Percentiles rank a stretch among this genome's conserved stretches.
Conservation (phyloP, 2,888 invertebrate species). For the Drosophila atripex region DNA sequence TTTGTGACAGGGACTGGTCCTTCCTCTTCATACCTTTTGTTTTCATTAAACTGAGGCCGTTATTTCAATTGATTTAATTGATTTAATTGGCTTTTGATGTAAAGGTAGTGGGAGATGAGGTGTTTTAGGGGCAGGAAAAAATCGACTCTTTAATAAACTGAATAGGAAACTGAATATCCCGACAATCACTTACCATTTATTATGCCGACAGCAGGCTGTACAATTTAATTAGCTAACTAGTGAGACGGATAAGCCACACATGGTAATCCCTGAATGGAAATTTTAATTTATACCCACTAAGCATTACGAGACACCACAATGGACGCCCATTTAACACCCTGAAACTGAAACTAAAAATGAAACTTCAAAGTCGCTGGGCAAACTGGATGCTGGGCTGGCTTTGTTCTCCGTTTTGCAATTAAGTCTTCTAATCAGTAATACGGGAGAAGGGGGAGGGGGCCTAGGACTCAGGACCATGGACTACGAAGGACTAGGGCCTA, state of each 20-base stretch:
- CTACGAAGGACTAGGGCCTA: not conserved
- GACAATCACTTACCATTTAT: not conserved
- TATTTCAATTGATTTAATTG: not conserved
- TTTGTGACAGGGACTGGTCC: constrained; percentile 10
- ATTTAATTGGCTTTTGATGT: not conserved
- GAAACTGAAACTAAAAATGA: not conserved
- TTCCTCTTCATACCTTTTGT: not conserved
- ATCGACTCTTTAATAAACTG: too few relatives aligned
- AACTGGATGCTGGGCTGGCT: not conserved
- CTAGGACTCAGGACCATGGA: not conserved
- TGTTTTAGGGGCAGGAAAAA: too few relatives aligned
- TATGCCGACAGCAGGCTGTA: not conserved
- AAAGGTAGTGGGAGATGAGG: too few relatives aligned
- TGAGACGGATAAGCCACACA: not conserved
- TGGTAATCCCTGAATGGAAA: not conserved
- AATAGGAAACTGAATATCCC: not conserved
- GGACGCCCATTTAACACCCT: not conserved
- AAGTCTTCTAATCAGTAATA: constrained; percentile 21
- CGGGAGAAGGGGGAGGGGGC: not conserved
- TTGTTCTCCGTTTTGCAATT: constrained; percentile 10
- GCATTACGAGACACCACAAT: not conserved
- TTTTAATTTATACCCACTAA: constrained; percentile 1
- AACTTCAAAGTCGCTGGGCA: constrained; percentile 5
- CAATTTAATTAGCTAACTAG: not conserved
- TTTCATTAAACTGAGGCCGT: not conserved